Base-by-base conservation (phyloP, 2,888 invertebrate species). In the Eristalis tenax region DNA sequence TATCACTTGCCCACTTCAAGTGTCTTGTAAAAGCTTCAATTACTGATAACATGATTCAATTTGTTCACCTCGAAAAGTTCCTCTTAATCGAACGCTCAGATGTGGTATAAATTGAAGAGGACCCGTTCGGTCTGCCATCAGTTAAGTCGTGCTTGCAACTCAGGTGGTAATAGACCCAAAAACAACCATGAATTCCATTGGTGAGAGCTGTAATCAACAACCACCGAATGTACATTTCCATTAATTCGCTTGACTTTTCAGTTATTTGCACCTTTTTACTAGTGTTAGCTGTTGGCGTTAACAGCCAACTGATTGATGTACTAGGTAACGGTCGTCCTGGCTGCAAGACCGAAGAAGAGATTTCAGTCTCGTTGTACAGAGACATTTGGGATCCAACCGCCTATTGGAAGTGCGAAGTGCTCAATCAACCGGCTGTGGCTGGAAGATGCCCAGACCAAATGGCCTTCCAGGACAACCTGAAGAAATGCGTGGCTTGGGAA, bases 361-460 rank as follows among this genome's bases (percentile, higher is more conserved):
- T 91, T 1, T 76, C 89, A 11, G 89, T 89, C 56, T 74, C 57
- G 0, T 38, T 90, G 18, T 91, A 89, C 64, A 90, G 91, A 4
- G 89, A 91, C 59, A 85, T 88, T 59, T 92, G 91, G 91, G 91
- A 91, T 75, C 79, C 92, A 15, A 90, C 91, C 1, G 69, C 89
- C 6, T 91, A 86, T 81, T 91, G 91, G 91, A 90, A 90, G 56
- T 91, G 91, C 32, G 83, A 79, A 13, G n/a, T 64, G 4, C 78
- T 91, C 0, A 89, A 90, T 50, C 77, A 89, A 43, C 88, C 91
- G 0, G 91, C 90, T 8, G 40, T 2, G 35, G 73, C 86, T 43
- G 11, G 80, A 15, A 88, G 89, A 59, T 91, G 91, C 50, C 90
- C 90, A 4, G 65, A 61, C 1, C 26, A 64, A 18, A 40, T 15